Base-by-base conservation (phyloP, 1,140 invertebrate species). In the Nautilus pompilius region DNA sequence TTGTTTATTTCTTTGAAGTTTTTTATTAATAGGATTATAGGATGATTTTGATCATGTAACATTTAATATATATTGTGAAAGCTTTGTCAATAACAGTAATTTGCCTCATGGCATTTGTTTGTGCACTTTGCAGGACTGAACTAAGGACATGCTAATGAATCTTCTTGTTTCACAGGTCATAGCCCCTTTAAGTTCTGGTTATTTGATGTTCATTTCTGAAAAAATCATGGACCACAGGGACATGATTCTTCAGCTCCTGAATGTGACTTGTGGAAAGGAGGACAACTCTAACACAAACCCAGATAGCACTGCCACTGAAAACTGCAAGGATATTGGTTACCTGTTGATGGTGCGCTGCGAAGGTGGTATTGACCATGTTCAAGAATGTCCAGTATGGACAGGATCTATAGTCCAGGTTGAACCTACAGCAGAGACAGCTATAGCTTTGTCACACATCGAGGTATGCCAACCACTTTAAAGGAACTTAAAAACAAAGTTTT, bases 401-500 rank as follows among this genome's bases (percentile, higher is more conserved):
- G 82, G 82, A 2, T 26, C 68, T 48, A 72, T 67, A 29, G 72
- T 85, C 6, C 63, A 73, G 46, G 77, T 85, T 8, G 82, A 84
- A 59, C 80, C 82, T 5, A 84, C 83, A 24, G 83, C 84, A 28
- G 83, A 85, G 66, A 83, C 80, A 8, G 81, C 83, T 32, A 84
- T 85, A 54, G 82, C 82, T 51, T 73, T 84, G 13, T 84, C 82
- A 26, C 81, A 84, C 62, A 79, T 84, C 51, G 74, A 80, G 72
- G 82, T 83, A 61, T 58, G 61, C 65, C 3, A 30, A 13, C n/a
- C 29, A 56, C 13, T 56, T 26, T n/a, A n/a, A n/a, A n/a, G n/a
- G n/a, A n/a, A n/a, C n/a, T n/a, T n/a, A n/a, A n/a, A n/a, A n/a
- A n/a, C n/a, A n/a, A n/a, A n/a, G n/a, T n/a, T n/a, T n/a, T n/a